These are phyloP conservation scores for Athene noctua DNA, from an alignment of 2,113 vertebrate genomes.

Conservation along the genomic window DNA sequence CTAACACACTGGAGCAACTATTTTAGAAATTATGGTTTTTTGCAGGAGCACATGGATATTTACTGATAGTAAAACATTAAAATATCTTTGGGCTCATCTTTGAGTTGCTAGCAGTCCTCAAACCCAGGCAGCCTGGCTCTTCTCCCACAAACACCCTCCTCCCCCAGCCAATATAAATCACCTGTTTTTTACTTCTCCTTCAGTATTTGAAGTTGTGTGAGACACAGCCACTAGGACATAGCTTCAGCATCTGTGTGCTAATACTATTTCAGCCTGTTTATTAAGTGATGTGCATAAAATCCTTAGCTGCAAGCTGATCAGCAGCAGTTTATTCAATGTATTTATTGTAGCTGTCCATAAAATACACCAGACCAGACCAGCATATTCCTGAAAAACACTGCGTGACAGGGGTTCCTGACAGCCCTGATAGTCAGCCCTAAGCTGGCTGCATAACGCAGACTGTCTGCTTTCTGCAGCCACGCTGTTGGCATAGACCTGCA, in stretches of 20 bases:
- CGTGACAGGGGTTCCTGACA: not conserved
- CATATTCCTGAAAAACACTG: accelerated
- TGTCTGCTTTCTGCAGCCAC: not conserved
- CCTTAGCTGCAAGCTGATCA: not conserved
- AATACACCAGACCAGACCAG: accelerated
- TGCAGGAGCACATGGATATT: not conserved
- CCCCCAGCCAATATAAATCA: not conserved
- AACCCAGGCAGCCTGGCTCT: not conserved
- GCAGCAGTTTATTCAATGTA: not conserved
- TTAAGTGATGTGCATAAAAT: not conserved
- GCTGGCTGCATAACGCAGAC: not conserved
- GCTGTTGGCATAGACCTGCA: accelerated
- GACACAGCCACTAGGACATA: not conserved
- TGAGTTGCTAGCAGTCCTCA: not conserved
- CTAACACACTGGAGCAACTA: accelerated
- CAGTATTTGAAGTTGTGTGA: not conserved
- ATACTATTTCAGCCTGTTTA: not conserved
- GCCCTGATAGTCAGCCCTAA: not conserved
- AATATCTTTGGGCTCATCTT: not conserved
- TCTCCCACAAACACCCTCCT: not conserved
- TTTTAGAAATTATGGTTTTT: not conserved
- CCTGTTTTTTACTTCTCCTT: not conserved
- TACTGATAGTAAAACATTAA: not conserved
- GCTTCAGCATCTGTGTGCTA: not conserved
- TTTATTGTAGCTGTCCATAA: not conserved